phyloP scores from a whole-genome alignment of 2,888 invertebrate species.

The Seira sanloemensis region DNA sequence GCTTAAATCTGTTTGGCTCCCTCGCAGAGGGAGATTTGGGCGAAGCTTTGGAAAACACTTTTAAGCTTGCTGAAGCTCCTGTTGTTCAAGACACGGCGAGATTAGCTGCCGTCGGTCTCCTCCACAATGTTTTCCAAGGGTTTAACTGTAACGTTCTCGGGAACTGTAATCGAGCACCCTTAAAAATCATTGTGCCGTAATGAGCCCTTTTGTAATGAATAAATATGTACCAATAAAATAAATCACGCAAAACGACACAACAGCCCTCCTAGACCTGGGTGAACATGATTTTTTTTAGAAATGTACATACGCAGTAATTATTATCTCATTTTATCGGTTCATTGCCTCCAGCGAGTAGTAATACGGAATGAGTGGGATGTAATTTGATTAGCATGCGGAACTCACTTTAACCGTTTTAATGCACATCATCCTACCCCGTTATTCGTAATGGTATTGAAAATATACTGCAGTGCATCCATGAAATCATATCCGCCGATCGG shows the following conservation, averaged over 20 bases:
- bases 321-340: constrained; percentile 17
- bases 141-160: constrained; percentile 25
- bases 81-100: constrained; percentile 41
- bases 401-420: background rate
- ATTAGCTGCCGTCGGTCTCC: constrained; percentile 17
- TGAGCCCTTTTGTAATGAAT: background rate
- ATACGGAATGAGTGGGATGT: too few relatives aligned
- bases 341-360: too few relatives aligned
- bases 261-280: too few relatives aligned
- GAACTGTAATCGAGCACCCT: constrained; percentile 20
- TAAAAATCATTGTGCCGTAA: constrained; percentile 13
- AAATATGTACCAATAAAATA: too few relatives aligned
- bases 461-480: background rate
- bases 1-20: constrained; percentile 7
- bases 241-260: too few relatives aligned
- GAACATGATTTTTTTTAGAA: too few relatives aligned
- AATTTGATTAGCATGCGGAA: background rate
- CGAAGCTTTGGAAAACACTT: constrained; percentile 27
- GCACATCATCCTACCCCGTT: background rate
- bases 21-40: constrained; percentile 38
- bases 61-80: constrained; percentile 28
- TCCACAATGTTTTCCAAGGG: constrained; percentile 33
- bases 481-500: background rate
- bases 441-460: background rate
- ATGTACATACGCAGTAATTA: too few relatives aligned